These are phyloP conservation scores for Atopsyche davidsoni DNA, from an alignment of 1,140 invertebrate genomes.

Conservation along the genomic window DNA sequence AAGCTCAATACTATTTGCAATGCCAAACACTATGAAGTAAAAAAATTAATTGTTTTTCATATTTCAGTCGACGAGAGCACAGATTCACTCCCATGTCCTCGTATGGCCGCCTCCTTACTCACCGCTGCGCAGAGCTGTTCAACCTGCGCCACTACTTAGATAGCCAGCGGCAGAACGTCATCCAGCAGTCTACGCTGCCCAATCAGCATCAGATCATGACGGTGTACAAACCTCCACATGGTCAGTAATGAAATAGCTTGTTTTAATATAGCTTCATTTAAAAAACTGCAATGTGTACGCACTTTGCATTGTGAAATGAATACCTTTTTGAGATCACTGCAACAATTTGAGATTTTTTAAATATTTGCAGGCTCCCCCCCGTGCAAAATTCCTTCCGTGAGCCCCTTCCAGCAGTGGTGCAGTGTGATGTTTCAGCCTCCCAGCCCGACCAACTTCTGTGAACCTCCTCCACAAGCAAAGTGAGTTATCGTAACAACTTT, in stretches of 20 bases:
- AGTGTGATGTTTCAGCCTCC: constrained; percentile 35
- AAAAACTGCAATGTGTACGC: no score
- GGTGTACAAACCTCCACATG: constrained; percentile 54
- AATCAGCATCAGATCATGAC: constrained; percentile 74
- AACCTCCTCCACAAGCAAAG: constrained; percentile 21
- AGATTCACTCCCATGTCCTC: constrained; percentile 89
- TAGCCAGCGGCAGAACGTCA: no score
- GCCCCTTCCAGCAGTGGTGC: constrained; percentile 42
- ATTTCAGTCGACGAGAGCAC: constrained; percentile 57
- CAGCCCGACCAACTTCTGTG: constrained; percentile 27
- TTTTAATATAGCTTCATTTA: no score
- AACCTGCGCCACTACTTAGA: constrained; percentile 93
- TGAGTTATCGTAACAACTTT: constrained; percentile 13
- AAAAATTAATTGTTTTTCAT: constrained; percentile 3
- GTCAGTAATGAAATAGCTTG: constrained; percentile 11
- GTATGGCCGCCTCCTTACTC: constrained; percentile 92
- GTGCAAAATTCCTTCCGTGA: constrained; percentile 31
- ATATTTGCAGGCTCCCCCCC: constrained; percentile 33
- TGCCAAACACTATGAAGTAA: no score
- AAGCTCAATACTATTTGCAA: no score
- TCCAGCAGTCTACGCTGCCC: no score
- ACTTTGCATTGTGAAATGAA: no score
- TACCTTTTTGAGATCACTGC: no score
- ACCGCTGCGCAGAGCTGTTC: constrained; percentile 87
- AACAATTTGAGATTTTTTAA: no score